Evolutionary conservation across 2,113 vertebrate species (phyloP).

Genomic region (Scomber colias): DNA sequence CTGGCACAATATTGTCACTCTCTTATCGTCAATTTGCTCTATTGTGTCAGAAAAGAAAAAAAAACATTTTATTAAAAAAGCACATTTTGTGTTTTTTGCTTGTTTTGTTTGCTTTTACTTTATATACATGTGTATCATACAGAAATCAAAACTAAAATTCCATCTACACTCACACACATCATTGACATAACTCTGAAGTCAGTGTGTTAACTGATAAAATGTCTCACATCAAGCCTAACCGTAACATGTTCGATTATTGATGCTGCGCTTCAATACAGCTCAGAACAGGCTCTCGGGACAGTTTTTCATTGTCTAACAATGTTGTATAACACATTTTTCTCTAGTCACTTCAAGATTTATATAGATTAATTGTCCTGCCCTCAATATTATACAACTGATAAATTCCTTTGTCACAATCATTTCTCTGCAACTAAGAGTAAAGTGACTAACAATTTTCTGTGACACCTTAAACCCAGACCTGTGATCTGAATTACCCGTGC

Average conservation of each 20-base stretch:
- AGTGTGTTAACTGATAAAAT: conserved; percentile 5
- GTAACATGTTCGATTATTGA: neutral
- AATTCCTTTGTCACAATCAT: neutral
- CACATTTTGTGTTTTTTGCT: neutral
- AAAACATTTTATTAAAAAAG: neutral
- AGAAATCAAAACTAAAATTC: neutral
- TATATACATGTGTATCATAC: too few relatives aligned
- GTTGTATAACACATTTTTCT: neutral
- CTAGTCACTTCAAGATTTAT: neutral
- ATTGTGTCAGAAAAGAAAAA: neutral
- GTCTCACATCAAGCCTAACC: neutral
- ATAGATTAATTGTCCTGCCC: neutral
- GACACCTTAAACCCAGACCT: too few relatives aligned
- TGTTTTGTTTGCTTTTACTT: neutral
- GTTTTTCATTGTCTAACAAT: conserved; percentile 7
- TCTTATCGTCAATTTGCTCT: neutral
- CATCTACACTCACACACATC: neutral
- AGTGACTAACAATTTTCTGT: too few relatives aligned
- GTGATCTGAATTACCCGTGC: too few relatives aligned
- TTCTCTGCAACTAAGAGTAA: too few relatives aligned
- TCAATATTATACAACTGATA: neutral
- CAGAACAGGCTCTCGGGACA: neutral
- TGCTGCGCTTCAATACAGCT: conserved; percentile 5
- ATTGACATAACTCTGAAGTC: neutral
- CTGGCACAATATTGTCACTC: neutral